Evolutionary conservation across 2,113 vertebrate species (phyloP).

Genomic region (Nibea coibor): DNA sequence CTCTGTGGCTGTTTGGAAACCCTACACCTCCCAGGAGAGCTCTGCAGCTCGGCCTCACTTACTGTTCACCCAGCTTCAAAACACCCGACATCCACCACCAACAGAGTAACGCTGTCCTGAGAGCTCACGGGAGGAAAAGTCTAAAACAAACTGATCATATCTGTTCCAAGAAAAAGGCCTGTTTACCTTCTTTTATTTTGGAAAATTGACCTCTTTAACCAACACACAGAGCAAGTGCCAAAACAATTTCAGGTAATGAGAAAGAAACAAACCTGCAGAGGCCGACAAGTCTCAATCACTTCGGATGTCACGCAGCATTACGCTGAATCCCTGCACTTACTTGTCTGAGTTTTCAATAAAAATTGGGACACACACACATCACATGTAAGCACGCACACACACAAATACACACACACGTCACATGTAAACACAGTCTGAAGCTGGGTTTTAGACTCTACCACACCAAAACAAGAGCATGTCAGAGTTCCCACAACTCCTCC

Average conservation of each 20-base stretch:
- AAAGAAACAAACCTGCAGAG: constrained; percentile 29
- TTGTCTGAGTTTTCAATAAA: constrained; percentile 43
- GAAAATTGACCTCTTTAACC: constrained; percentile 30
- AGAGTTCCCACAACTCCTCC: constrained; percentile 18
- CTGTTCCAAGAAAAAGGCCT: constrained; percentile 6
- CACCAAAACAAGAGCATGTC: constrained; percentile 22
- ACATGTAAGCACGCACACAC: background rate
- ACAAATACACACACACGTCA: background rate
- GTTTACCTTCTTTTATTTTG: constrained; percentile 32
- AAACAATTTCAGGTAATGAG: constrained; percentile 19
- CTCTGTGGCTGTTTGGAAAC: constrained; percentile 56
- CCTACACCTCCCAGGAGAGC: constrained; percentile 28
- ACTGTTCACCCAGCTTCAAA: constrained; percentile 12
- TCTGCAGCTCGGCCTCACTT: constrained; percentile 15
- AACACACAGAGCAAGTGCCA: constrained; percentile 16
- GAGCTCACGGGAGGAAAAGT: background rate
- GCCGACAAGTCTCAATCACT: constrained; percentile 20
- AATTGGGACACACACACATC: background rate
- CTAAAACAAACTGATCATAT: constrained; percentile 35
- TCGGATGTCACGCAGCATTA: constrained; percentile 45
- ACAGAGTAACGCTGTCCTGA: constrained; percentile 2
- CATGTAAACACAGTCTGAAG: constrained; percentile 10
- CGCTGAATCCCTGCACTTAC: constrained; percentile 9
- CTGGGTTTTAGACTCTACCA: constrained; percentile 12
- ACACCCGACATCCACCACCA: constrained; percentile 3